Percentiles rank a stretch among this genome's conserved stretches.
Conservation (phyloP, 2,888 invertebrate species). For the Luffia ferchaultella region DNA sequence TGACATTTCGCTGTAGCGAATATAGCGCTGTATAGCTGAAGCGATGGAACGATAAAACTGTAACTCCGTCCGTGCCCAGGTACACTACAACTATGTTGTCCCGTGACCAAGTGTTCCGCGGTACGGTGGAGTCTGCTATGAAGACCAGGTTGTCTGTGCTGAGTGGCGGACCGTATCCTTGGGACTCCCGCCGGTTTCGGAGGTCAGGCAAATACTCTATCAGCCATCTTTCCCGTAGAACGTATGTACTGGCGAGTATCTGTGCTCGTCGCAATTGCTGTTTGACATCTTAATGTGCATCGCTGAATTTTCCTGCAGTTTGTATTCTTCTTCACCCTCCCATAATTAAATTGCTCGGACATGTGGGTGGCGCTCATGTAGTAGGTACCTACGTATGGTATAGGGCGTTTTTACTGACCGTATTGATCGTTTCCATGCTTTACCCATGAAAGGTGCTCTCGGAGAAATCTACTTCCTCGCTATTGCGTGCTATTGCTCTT, state of each 20-base stretch:
- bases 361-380: too few species aligned
- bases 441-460: too few species aligned
- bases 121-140: conserved; percentile 1
- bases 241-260: not conserved
- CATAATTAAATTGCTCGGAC: not conserved
- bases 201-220: not conserved
- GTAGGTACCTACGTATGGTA: too few species aligned
- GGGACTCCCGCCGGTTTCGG: not conserved
- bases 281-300: not conserved
- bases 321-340: not conserved
- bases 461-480: too few species aligned
- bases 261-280: not conserved
- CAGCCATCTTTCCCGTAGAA: not conserved
- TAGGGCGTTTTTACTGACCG: too few species aligned
- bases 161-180: not conserved
- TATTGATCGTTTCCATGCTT: too few species aligned
- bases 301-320: not conserved
- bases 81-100: not conserved
- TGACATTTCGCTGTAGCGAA: too few species aligned
- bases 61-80: conserved; percentile 2
- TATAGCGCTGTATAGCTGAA: too few species aligned
- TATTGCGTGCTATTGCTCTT: too few species aligned
- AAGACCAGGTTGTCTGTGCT: conserved; percentile 3
- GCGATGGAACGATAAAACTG: too few species aligned
- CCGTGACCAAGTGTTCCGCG: conserved; percentile 3